phyloP scores from a whole-genome alignment of 2,888 invertebrate species.

The Stenchaetothrips biformis region DNA sequence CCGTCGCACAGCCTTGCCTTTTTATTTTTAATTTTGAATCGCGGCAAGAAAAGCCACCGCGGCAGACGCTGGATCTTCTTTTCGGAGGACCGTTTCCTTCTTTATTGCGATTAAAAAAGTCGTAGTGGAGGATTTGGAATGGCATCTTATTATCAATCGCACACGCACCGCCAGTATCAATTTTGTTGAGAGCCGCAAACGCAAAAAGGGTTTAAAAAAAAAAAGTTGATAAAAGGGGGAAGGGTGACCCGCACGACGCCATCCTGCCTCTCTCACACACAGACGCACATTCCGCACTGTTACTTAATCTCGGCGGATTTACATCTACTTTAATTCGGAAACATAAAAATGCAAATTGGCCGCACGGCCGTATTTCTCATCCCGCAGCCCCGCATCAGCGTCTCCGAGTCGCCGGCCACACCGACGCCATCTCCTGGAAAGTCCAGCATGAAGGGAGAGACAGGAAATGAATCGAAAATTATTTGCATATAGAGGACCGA shows the following conservation, averaged over 20 bases:
- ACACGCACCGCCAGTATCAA: no score
- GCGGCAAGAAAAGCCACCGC: no score
- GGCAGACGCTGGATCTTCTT: no score
- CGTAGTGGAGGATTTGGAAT: no score
- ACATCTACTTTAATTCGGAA: constrained; percentile 16
- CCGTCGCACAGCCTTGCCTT: no score
- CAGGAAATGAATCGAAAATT: background rate
- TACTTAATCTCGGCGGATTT: constrained; percentile 9
- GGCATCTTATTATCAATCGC: background rate
- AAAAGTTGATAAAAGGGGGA: background rate
- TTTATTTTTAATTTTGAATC: no score
- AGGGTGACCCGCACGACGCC: no score
- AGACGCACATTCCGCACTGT: background rate
- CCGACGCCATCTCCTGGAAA: no score
- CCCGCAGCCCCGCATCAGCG: background rate
- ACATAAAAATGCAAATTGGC: constrained; percentile 11
- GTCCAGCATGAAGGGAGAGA: background rate
- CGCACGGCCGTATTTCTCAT: background rate
- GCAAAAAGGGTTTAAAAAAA: background rate
- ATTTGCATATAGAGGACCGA: no score
- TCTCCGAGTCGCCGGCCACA: background rate
- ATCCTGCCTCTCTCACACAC: background rate
- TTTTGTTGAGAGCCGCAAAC: no score
- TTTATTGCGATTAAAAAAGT: no score
- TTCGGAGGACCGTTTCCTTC: no score